These are phyloP conservation scores for Phenganax subtilis DNA, from an alignment of 92 coral and sea anemone genomes.

Conservation along the genomic window DNA sequence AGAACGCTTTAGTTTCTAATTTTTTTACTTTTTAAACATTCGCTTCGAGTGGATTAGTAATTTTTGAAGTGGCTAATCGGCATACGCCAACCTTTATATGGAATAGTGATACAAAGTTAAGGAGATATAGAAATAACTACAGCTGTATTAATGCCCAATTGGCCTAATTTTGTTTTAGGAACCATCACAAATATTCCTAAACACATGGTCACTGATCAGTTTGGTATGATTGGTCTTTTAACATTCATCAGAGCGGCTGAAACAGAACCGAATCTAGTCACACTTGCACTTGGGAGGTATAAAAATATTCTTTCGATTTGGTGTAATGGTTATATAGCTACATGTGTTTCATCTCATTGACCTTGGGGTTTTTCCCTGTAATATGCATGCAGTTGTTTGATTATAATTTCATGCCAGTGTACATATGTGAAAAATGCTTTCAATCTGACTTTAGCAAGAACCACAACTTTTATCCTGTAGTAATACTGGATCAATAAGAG, in stretches of 20 bases:
- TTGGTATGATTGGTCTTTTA: conserved; percentile 96
- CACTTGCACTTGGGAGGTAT: conserved; percentile 88
- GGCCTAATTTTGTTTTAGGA: conserved; percentile 46
- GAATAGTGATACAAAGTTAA: too few species aligned
- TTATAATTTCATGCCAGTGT: too few species aligned
- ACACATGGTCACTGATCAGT: conserved; percentile 98
- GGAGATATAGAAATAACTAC: too few species aligned
- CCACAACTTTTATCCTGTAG: too few species aligned
- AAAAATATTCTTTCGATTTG: neutral
- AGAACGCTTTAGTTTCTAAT: too few species aligned
- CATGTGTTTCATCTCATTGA: neutral
- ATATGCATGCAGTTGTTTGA: too few species aligned
- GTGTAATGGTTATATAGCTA: neutral
- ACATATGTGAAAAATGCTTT: too few species aligned
- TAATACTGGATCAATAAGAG: too few species aligned
- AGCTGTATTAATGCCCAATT: neutral
- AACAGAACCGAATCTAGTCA: conserved; percentile 93
- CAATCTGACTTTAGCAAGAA: too few species aligned
- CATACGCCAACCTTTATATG: too few species aligned
- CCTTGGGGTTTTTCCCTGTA: too few species aligned
- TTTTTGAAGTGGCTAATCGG: too few species aligned
- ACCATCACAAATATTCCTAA: conserved; percentile 94
- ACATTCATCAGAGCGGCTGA: conserved; percentile 99
- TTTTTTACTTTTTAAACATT: neutral
- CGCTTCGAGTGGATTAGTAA: neutral